Conservation (phyloP, 2,797 vertebrate genomes). For the Craterocephalus amniculus region DNA sequence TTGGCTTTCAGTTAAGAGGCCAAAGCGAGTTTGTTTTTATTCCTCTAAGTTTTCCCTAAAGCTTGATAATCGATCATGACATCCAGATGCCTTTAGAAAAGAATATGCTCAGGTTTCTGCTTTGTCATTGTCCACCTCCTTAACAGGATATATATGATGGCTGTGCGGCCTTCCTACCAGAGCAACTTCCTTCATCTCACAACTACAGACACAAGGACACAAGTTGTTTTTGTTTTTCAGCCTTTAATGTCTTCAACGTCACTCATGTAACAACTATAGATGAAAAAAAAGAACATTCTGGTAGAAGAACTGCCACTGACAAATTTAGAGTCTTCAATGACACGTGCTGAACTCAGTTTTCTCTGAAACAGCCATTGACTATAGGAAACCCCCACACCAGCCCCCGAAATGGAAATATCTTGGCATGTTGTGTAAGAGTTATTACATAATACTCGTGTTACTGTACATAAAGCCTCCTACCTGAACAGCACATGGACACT, state of each 20-base stretch:
- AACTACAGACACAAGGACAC: slow-evolving; percentile 23
- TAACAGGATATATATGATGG: background rate
- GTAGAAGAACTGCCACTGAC: slow-evolving; percentile 25
- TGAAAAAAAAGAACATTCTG: slow-evolving; percentile 48
- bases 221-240: slow-evolving; percentile 51
- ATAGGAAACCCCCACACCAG: slow-evolving; percentile 25
- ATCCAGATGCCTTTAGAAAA: background rate
- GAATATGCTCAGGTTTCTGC: slow-evolving; percentile 13
- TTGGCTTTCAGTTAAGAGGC: background rate
- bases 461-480: slow-evolving; percentile 13
- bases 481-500: slow-evolving; percentile 9
- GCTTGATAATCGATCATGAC: background rate
- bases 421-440: slow-evolving; percentile 53
- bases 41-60: slow-evolving; percentile 1
- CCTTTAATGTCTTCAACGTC: slow-evolving; percentile 42
- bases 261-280: slow-evolving; percentile 24
- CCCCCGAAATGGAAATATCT: slow-evolving; percentile 13
- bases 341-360: slow-evolving; percentile 41
- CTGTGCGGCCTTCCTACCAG: background rate
- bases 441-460: slow-evolving; percentile 60
- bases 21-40: background rate
- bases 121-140: background rate
- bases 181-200: slow-evolving; percentile 35
- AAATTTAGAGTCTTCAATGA: slow-evolving; percentile 43
- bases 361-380: slow-evolving; percentile 28